Conservation (phyloP, 2,113 vertebrate genomes). For the Leucopternis melanops region DNA sequence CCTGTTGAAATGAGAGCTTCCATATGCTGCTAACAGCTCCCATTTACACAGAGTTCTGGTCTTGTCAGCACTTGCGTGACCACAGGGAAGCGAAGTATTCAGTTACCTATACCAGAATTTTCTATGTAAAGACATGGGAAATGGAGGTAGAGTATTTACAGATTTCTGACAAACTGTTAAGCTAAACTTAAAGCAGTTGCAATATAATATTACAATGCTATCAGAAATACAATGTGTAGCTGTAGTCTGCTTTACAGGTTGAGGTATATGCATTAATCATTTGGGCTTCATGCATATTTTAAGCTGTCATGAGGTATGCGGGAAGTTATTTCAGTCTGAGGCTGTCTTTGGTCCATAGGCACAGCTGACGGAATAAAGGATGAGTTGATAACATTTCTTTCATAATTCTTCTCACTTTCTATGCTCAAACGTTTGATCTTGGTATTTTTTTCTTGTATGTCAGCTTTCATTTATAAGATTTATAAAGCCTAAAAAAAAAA, state of each 20-base stretch:
- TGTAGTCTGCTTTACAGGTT: background rate
- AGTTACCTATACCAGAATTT: background rate
- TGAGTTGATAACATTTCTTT: background rate
- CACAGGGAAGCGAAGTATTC: background rate
- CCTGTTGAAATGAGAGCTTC: background rate
- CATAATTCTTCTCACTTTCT: background rate
- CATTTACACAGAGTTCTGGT: background rate
- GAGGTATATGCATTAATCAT: background rate
- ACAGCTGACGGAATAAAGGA: background rate
- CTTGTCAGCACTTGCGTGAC: background rate
- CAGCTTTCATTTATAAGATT: conserved; percentile 3
- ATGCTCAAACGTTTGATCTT: background rate
- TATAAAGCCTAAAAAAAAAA: background rate
- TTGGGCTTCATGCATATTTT: background rate
- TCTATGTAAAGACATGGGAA: accelerated
- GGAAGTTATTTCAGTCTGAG: background rate
- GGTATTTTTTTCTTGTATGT: background rate
- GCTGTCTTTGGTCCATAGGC: background rate
- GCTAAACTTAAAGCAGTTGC: background rate
- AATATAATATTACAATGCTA: background rate
- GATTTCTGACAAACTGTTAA: background rate
- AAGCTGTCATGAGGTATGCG: background rate
- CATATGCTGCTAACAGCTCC: background rate
- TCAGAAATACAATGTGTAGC: background rate
- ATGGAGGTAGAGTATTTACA: background rate